Base-by-base conservation (phyloP, 2,113 vertebrate species). In the Calcarius ornatus region DNA sequence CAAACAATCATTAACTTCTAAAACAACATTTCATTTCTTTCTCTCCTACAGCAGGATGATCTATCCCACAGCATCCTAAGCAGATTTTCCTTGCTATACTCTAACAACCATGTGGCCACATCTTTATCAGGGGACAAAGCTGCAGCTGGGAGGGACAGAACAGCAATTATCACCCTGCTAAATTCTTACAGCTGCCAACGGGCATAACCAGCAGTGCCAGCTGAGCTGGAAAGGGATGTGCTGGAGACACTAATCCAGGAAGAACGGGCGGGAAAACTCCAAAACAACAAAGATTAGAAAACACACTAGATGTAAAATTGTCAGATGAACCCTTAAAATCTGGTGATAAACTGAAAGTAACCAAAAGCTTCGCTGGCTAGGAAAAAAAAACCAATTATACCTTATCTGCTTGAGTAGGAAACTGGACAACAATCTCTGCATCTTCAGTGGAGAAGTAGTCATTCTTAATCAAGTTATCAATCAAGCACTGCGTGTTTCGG, bases 401-500 rank as follows among this genome's bases (percentile, higher is more conserved):
- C 99, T 99, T 98, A 82, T 99, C 98, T 2, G 98, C 94, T 96
- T 98, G 98, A 42, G 99, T 99, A 71, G 94, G 77, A 69, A 98
- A 98, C 14, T 97, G 98, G 47, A 97, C 97, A 30, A 98, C 98
- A 1, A 99, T 99, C 96, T 99, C 99, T 0, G 97, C 98, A 16
- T 99, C 99, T 76, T 99, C 99, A 2, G 80, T 79, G 7, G 99
- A 99, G 97, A 99, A 97, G 96, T 99, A 99, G 61, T 97, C 98
- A 5, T 97, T 98, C 60, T 96, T 50, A n/a, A 97, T 59, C 93
- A 99, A 95, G 97, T 99, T 99, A 97, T 99, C 98, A 95, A 99
- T 85, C 96, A 99, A 92, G 86, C 99, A 99, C 95, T 98, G 98
- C 0, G 98, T 97, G 91, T 99, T 99, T 73, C 91, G 98, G 94